phyloP scores from a whole-genome alignment of 2,797 vertebrate genomes.

The Xiphophorus birchmanni region DNA sequence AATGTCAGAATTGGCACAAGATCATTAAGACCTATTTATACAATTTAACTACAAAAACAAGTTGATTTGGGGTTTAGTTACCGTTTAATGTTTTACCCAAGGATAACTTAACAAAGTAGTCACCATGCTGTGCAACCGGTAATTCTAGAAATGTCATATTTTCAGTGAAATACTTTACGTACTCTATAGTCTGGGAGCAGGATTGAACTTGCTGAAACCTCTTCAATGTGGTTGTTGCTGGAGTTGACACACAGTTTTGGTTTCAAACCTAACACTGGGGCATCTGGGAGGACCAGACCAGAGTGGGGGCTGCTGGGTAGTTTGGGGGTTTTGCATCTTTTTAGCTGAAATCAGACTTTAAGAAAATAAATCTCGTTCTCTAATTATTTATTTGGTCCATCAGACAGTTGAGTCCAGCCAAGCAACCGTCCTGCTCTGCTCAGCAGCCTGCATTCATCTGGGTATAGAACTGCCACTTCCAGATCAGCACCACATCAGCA shows the following conservation, averaged over 20 bases:
- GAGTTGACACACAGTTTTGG: neutral
- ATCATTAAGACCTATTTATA: too few species aligned
- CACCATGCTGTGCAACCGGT: neutral
- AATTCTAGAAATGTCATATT: neutral
- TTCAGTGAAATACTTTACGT: neutral
- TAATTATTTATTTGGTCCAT: slow-evolving; percentile 12
- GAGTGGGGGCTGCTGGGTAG: neutral
- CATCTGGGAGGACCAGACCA: neutral
- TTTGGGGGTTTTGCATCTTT: neutral
- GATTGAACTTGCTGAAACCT: neutral
- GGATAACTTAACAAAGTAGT: neutral
- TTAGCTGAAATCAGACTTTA: neutral
- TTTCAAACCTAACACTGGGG: neutral
- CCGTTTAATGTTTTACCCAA: neutral
- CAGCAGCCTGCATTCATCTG: slow-evolving; percentile 28
- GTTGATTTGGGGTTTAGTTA: neutral
- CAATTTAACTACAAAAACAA: too few species aligned
- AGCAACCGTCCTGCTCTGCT: slow-evolving; percentile 29
- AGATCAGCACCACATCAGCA: slow-evolving; percentile 70
- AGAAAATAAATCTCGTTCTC: slow-evolving; percentile 4
- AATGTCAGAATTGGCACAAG: too few species aligned
- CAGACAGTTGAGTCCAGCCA: slow-evolving; percentile 25
- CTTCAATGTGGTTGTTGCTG: neutral
- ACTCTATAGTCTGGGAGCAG: neutral
- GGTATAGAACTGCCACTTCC: slow-evolving; percentile 28